A percentile compares a stretch with the other conserved stretches of the same genome.
Evolutionary conservation across 2,113 vertebrate genomes (phyloP).

Genomic region (Coryphaenoides rupestris): DNA sequence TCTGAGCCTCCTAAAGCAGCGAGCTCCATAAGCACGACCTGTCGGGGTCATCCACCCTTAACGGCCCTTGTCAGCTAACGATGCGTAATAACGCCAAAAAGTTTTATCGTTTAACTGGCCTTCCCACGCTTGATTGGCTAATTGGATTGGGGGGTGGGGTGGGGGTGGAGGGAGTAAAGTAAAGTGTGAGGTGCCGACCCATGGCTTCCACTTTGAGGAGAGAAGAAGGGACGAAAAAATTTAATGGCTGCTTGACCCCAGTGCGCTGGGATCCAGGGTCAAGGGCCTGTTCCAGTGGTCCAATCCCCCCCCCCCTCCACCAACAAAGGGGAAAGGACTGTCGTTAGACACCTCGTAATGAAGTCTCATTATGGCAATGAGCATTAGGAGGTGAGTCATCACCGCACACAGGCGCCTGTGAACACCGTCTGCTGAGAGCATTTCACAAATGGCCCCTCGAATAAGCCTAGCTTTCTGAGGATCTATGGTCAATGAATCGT

Average conservation of each 20-base stretch:
- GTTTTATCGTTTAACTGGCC: conserved; percentile 13
- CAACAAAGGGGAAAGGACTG: conserved; percentile 39
- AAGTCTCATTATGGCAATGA: conserved; percentile 19
- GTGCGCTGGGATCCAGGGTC: too few relatives aligned
- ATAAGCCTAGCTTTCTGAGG: too few relatives aligned
- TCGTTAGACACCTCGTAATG: conserved; percentile 14
- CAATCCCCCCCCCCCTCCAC: conserved; percentile 13
- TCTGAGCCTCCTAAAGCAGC: too few relatives aligned
- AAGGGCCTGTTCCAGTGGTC: conserved; percentile 22
- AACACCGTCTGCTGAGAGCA: not conserved
- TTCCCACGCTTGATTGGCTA: conserved; percentile 29
- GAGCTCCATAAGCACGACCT: too few relatives aligned
- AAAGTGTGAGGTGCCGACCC: not conserved
- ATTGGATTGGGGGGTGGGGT: conserved; percentile 27
- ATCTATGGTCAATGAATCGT: too few relatives aligned
- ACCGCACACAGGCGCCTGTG: not conserved
- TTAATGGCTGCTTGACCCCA: not conserved
- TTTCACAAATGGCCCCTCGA: not conserved
- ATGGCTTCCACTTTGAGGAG: conserved; percentile 17
- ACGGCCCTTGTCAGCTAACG: conserved; percentile 30
- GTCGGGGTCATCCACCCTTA: conserved; percentile 17
- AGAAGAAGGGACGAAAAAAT: not conserved
- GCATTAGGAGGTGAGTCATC: not conserved
- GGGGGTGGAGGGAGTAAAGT: too few relatives aligned
- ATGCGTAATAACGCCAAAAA: conserved; percentile 40